These are phyloP conservation scores for Mormyrus proboscirostris DNA, from an alignment of 2,797 vertebrate genomes.

Conservation along the genomic window DNA sequence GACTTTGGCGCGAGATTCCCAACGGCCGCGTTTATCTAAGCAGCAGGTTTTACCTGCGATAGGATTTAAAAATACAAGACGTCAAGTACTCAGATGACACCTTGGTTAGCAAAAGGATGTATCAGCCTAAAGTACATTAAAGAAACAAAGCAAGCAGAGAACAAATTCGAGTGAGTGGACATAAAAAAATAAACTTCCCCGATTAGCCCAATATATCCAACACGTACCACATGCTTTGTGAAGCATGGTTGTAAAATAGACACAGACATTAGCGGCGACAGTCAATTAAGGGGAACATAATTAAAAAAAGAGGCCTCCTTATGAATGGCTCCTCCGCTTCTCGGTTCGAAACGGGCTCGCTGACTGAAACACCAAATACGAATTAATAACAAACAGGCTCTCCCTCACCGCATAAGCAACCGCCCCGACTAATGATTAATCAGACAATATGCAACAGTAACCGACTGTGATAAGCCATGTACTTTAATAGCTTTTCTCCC, in stretches of 20 bases:
- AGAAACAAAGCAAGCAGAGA: background rate
- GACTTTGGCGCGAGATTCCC: background rate
- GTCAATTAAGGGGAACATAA: constrained; percentile 59
- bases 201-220: constrained; percentile 43
- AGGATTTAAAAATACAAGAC: background rate
- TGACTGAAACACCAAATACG: constrained; percentile 2
- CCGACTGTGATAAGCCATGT: constrained; percentile 7
- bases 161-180: constrained; percentile 32
- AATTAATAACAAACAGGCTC: constrained; percentile 9
- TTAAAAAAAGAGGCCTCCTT: constrained; percentile 44
- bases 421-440: constrained; percentile 13
- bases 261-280: constrained; percentile 47
- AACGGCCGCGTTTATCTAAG: background rate
- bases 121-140: background rate
- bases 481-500: constrained; percentile 22
- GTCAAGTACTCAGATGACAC: background rate
- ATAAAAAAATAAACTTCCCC: constrained; percentile 43
- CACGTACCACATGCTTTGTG: constrained; percentile 28
- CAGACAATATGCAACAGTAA: constrained; percentile 19
- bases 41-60: background rate
- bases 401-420: constrained; percentile 3
- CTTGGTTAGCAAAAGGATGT: background rate
- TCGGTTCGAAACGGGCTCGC: constrained; percentile 4
- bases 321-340: constrained; percentile 36
- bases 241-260: constrained; percentile 44